Percentiles rank a stretch among this genome's conserved stretches.
These are phyloP conservation scores for Hipposideros armiger DNA, from an alignment of 2,113 vertebrate species.

Conservation along the genomic window DNA sequence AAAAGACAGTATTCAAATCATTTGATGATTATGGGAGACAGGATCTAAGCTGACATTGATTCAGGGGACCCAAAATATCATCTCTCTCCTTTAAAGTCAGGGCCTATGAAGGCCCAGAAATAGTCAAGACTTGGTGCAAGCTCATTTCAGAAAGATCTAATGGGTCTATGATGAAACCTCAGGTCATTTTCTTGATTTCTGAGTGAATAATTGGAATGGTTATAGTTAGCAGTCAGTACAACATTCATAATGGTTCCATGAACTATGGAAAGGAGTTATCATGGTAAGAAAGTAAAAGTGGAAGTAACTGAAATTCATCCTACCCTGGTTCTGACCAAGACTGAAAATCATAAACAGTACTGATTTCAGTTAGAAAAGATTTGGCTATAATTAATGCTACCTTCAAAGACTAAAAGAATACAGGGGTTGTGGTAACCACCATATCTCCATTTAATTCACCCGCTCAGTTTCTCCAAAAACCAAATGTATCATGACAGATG, in stretches of 20 bases:
- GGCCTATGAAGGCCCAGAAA: neutral
- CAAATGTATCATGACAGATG: neutral
- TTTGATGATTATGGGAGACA: neutral
- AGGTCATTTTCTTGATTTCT: neutral
- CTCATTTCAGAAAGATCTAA: neutral
- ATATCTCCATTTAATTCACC: neutral
- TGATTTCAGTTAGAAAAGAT: neutral
- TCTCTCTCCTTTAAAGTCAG: neutral
- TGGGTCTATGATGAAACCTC: neutral
- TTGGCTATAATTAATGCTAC: neutral
- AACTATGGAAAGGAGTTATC: neutral
- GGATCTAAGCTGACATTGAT: neutral
- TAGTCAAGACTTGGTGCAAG: neutral
- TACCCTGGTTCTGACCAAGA: neutral
- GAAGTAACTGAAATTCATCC: neutral
- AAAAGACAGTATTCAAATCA: neutral
- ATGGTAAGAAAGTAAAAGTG: neutral
- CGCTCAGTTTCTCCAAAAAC: neutral
- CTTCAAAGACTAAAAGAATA: neutral
- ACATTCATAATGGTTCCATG: neutral
- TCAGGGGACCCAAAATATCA: neutral
- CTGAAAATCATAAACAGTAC: neutral
- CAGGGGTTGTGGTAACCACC: neutral
- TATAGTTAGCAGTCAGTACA: neutral
- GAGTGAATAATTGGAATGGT: neutral